phyloP scores from a whole-genome alignment of 2,888 invertebrate genomes.

The Palloptera scutellata region DNA sequence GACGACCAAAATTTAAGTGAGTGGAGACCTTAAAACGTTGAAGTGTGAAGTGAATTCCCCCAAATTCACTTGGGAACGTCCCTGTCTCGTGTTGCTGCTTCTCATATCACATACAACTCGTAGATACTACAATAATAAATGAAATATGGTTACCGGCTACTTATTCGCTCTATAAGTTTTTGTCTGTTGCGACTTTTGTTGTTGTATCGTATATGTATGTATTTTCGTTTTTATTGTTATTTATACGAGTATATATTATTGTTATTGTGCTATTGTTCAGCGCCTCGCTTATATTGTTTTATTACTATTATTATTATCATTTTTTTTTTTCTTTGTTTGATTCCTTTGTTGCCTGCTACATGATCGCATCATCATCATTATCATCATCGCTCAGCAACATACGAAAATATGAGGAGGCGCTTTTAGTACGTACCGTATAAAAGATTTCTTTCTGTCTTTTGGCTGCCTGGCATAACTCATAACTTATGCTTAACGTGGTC shows the following conservation, averaged over 20 bases:
- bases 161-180: neutral
- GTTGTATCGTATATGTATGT: no score
- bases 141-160: neutral
- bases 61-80: no score
- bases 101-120: no score
- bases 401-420: neutral
- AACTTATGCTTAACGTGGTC: slow-evolving; percentile 44
- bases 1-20: no score
- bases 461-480: slow-evolving; percentile 38
- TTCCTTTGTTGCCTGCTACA: neutral
- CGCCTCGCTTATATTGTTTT: neutral
- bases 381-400: no score
- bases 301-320: neutral
- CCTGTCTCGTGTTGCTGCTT: no score
- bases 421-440: neutral
- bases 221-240: neutral
- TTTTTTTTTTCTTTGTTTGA: neutral
- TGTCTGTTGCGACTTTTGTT: no score
- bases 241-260: neutral
- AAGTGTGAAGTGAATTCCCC: no score
- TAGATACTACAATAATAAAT: neutral
- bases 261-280: neutral
- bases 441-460: neutral
- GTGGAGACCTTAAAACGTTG: no score
- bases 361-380: no score